Base-by-base conservation (phyloP, 1,140 invertebrate species). In the Pomacea maculata region DNA sequence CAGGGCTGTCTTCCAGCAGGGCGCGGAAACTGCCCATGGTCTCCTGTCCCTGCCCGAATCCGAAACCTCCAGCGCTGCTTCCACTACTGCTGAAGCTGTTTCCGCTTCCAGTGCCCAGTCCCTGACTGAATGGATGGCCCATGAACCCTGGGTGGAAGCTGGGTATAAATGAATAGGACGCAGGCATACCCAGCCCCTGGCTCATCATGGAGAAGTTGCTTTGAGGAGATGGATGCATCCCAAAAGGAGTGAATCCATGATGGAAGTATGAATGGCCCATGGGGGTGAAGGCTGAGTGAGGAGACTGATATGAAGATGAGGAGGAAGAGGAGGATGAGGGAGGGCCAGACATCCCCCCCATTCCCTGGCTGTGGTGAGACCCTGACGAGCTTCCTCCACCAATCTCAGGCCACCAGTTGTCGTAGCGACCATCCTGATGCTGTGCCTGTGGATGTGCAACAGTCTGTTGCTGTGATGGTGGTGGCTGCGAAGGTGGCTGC, bases 261-360 rank as follows among this genome's bases (percentile, higher is more conserved):
- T 80, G 72, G 52, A 80, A 68, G 72, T 74, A 80, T 34, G 71
- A 63, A 52, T 71, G 72, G 34, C 64, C 55, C 54, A 64, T 80
- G 14, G 79, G 72, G 72, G 79, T 80, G 72, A 80, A 80, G 29
- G 64, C 73, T 8, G 79, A 80, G 34, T 80, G 79, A 52, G 72
- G 54, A 64, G 79, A 68, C 64, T 75, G 72, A 54, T 74, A 80
- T 8, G 71, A 55, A 25, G 79, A 75, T 55, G 78, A 34, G 64
- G 72, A 65, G 19, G 72, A 75, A 19, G 72, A 65, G 57, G 79
- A 21, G 61, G 29, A 52, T 45, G 73, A n/a, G 15, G 34, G 19
- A 45, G 61, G 61, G 17, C 71, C 25, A 4, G 29, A 45, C 29
- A 34, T 65, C 55, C 57, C 57, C 7, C 61, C 55, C 57, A 76